Conservation (phyloP, 1,140 invertebrate genomes). For the Nomia melanderi region DNA sequence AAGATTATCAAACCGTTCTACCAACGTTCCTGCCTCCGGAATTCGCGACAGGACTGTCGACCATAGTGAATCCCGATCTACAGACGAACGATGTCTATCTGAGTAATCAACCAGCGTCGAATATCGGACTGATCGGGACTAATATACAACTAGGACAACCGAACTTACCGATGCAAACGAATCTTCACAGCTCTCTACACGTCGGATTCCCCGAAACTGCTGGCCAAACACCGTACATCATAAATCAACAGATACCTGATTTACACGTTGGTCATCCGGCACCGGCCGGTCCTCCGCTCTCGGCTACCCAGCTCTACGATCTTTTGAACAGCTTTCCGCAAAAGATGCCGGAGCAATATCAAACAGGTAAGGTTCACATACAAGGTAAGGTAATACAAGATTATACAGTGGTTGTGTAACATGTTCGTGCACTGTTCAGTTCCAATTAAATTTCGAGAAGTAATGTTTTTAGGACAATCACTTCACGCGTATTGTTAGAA, state of each 20-base stretch:
- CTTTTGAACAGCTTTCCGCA: conserved; percentile 81
- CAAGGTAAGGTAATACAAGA: neutral
- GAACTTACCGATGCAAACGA: conserved; percentile 71
- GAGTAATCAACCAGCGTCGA: conserved; percentile 59
- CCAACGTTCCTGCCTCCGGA: conserved; percentile 65
- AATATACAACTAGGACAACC: conserved; percentile 68
- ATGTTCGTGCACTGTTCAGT: too few relatives aligned
- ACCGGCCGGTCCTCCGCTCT: conserved; percentile 73
- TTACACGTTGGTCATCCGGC: conserved; percentile 70
- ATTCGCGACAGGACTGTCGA: conserved; percentile 61
- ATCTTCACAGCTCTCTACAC: conserved; percentile 72
- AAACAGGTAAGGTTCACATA: conserved; percentile 45
- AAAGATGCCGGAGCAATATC: conserved; percentile 78
- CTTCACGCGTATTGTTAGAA: too few relatives aligned
- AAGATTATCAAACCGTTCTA: conserved; percentile 61
- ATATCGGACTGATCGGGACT: conserved; percentile 53
- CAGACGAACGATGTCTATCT: conserved; percentile 69
- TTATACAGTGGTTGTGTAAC: too few relatives aligned
- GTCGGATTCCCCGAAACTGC: conserved; percentile 66
- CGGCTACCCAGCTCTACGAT: conserved; percentile 82
- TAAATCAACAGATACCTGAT: conserved; percentile 66
- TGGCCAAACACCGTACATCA: conserved; percentile 49
- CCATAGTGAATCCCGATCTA: conserved; percentile 62
- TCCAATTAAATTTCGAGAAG: too few relatives aligned
- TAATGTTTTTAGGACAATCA: too few relatives aligned